Conservation (phyloP, 2,888 invertebrate species). For the Phlogophora meticulosa region DNA sequence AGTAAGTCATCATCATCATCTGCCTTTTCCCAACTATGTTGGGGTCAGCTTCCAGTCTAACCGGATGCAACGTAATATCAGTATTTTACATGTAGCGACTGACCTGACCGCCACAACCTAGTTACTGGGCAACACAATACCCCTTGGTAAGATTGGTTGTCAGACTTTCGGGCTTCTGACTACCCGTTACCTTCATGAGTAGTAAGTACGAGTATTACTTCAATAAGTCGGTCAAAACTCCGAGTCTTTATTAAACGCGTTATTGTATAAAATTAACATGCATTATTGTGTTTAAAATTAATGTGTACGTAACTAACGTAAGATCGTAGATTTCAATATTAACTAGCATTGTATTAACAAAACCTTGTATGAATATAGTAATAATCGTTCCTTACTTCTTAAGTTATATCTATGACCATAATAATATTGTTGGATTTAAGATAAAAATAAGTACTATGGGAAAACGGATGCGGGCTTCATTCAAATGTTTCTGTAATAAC, state of each 20-base stretch:
- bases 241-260: background rate
- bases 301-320: constrained; percentile 11
- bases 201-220: no score
- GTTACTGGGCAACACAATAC: no score
- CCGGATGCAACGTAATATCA: background rate
- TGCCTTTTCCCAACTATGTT: background rate
- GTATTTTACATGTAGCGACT: background rate
- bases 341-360: constrained; percentile 37
- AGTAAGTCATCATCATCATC: no score
- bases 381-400: constrained; percentile 23
- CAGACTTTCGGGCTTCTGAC: no score
- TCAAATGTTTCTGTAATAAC: constrained; percentile 33
- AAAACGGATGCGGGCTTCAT: constrained; percentile 54
- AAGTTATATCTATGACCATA: constrained; percentile 33
- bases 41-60: background rate
- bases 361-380: constrained; percentile 40
- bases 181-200: no score
- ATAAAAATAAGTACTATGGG: constrained; percentile 51
- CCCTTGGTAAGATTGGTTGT: no score
- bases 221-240: background rate
- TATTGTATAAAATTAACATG: constrained; percentile 30
- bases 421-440: constrained; percentile 46
- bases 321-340: constrained; percentile 16
- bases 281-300: constrained; percentile 15
- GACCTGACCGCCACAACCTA: no score